Evolutionary conservation across 2,113 vertebrate species (phyloP), one percentile per base, ranked within the genome.

Genomic region (Ciconia stormi): DNA sequence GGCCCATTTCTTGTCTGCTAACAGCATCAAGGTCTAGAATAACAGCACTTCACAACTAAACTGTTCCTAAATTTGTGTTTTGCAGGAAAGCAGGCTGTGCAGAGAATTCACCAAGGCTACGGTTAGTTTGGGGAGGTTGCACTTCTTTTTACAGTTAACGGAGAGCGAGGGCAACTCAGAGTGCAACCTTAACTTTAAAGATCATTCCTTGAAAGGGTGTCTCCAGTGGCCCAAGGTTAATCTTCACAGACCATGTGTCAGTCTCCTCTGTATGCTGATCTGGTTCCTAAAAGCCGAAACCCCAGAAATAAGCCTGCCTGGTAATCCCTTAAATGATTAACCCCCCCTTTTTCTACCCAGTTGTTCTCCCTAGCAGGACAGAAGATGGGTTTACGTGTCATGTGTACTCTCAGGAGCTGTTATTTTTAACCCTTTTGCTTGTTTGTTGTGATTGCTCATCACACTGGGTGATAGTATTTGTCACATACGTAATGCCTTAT

Each of bases 371-470:
- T 69, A 34, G 38, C 30, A n/a, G 65, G 30, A 27, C 32, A 56
- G 69, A 82, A 93, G 61, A 40, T 87, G 55, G 34, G 38, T 91
- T 69, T 87, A 8, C 1, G 5, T 87, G 80, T 55, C 65, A 11
- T 29, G 3, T 21, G 0, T 34, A 9, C 40, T 30, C 40, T 29
- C 56, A 69, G 83, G 61, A 71, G 36, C 40, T 85, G 83, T 89
- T 94, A 79, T 93, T 95, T 95, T 89, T 74, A 95, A 90, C 87
- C 80, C 69, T 61, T 94, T 86, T 87, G 13, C 67, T 56, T 78
- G 38, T 55, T 93, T 87, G 83, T 74, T 94, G 13, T 22, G 34
- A 71, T n/a, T 56, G 72, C 52, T 87, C 0, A 0, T 65, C 73
- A 18, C 32, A 10, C 66, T 32, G 53, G 26, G 52, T 84, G 44